Evolutionary conservation across 2,113 vertebrate species (phyloP), one percentile per base, ranked within the genome.

Genomic region (Genyomyrus donnyi): DNA sequence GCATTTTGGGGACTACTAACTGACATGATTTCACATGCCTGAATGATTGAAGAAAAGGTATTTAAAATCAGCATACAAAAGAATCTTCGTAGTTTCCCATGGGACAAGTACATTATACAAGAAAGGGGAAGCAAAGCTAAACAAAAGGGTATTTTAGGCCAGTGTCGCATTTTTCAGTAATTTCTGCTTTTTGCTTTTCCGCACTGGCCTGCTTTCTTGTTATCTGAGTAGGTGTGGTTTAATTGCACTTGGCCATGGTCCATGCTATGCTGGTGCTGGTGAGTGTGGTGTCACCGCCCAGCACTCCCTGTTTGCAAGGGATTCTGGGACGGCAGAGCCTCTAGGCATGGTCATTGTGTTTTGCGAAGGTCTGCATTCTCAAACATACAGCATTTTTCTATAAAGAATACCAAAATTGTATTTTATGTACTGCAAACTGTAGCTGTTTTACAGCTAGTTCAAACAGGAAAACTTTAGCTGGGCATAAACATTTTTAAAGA

Each of bases 1-100:
- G 27, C 70, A 52, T 89, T 89, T 13, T 89, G 88, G 31, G 46
- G 83, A 53, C 70, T 89, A 50, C 27, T 77, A 35, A 46, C 45
- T 21, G 21, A 21, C 31, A 53, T 7, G 11, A 19, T 31, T 52
- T 48, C 5, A 85, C 19, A 24, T 46, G 77, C 39, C 42, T 48
- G 17, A 85, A 24, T 10, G 24, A 85, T 24, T 48, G 45, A 48
- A 48, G 42, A 24, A 84, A 84, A 2, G 19, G 35, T 46, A 84
- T 84, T 48, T 84, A 48, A 84, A 84, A 39, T 66, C 24, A 84
- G 3, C 19, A 84, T 84, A 46, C 66, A 11, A 74, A 70, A 31
- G 13, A 85, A 48, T 85, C 21, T 46, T 48, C 21, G 0, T 5
- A 24, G 83, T 6, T 85, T 85, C 45, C 17, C 39, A 85, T 85